Evolutionary conservation across 30 jellyfish, hydroid and myxozoan species (phyloP).

Genomic region (Haliclystus octoradiatus): DNA sequence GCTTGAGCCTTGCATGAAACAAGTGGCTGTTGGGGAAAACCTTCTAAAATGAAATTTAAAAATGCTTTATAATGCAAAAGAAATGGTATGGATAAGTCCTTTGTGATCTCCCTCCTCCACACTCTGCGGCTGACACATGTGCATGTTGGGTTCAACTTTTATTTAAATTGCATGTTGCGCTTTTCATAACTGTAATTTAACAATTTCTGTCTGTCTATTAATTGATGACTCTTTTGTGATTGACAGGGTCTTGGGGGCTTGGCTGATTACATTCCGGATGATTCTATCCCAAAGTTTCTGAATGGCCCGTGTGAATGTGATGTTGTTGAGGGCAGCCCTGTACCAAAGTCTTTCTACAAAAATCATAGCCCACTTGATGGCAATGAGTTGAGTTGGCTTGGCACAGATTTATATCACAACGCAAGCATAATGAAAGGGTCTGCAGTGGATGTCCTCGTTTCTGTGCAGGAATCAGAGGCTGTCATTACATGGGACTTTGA

Average conservation of each 20-base stretch:
- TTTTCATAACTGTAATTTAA: too few relatives aligned
- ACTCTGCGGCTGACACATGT: too few relatives aligned
- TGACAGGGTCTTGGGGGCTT: constrained; percentile 89
- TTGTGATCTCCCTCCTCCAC: too few relatives aligned
- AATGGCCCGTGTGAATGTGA: constrained; percentile 97
- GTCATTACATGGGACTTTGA: constrained; percentile 99
- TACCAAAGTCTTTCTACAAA: constrained; percentile 76
- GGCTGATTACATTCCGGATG: constrained; percentile 69
- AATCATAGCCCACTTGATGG: constrained; percentile 56
- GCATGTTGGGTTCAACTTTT: too few relatives aligned
- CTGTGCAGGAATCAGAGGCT: constrained; percentile 92
- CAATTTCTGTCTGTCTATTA: too few relatives aligned
- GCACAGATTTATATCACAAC: constrained; percentile 76
- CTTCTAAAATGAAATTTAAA: too few relatives aligned
- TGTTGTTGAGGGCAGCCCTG: constrained; percentile 70
- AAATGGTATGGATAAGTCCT: too few relatives aligned
- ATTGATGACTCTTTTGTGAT: too few relatives aligned
- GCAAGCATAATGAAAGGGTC: constrained; percentile 82
- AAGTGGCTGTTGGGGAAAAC: too few relatives aligned
- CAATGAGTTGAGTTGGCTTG: constrained; percentile 85
- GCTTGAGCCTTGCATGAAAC: too few relatives aligned
- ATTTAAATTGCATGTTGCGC: too few relatives aligned
- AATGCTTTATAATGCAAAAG: too few relatives aligned
- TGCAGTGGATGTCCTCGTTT: constrained; percentile 85
- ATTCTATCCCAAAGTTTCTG: constrained; percentile 74